Evolutionary conservation across 2,113 vertebrate species (phyloP), one percentile per base, ranked within the genome.

Genomic region (Carassius auratus): DNA sequence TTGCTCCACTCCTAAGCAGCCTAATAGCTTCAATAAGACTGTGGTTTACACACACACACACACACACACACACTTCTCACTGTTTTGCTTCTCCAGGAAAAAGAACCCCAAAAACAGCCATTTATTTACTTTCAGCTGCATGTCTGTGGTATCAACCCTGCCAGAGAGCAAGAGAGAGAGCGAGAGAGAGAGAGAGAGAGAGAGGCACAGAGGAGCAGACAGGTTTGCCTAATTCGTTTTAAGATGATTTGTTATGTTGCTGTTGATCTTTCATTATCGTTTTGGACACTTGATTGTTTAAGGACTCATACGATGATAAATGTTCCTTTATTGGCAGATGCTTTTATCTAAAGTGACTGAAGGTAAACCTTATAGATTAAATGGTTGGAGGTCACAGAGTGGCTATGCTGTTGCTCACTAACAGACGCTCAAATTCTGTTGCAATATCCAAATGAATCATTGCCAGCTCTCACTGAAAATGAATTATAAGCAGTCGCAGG

Each of bases 21-120:
- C 87, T 94, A 94, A 95, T 94, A 93, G 92, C 90, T 94, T 91
- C 94, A 95, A 93, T 93, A 94, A 95, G 94, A 92, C 91, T 94
- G 94, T 92, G 94, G 94, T 94, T 94, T 93, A 93, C 91, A 93
- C 92, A 91, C 69, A 88, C 88, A 84, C 26, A 26, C 26, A 26
- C 26, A 26, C 26, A 26, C 30, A 30, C 76, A 92, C 86, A 92
- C 90, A 90, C 84, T 89, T 91, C 86, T 85, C 21, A 61, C 91
- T 91, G 91, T 92, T 92, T 87, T 92, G 93, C 90, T 91, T 92
- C 92, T 92, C 92, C 88, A 90, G 89, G 87, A 92, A 91, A 93
- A 93, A 92, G 90, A 93, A 90, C 89, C 90, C 75, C 85, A 94
- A 91, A 95, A 93, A 93, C 89, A 87, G 91, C 89, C 80, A 93